Base-by-base conservation (phyloP, 2,797 vertebrate genomes). In the Phoebastria nigripes region DNA sequence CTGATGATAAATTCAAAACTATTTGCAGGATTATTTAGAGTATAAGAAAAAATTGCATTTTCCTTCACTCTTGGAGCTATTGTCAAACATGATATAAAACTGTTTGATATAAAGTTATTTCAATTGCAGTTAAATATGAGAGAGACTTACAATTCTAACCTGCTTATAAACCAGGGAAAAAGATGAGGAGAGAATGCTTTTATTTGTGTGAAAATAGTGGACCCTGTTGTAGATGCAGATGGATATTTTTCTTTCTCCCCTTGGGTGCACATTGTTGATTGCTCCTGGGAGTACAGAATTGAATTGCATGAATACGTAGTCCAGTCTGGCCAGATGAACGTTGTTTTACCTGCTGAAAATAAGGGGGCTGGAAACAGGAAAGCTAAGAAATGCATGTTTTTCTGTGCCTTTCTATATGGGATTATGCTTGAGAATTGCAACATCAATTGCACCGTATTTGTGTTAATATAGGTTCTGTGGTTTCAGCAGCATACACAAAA, bases 1-100 rank as follows among this genome's bases (percentile, higher is more conserved):
- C 90, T 91, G 82, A 76, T 90, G 82, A 87, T 66, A 86, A 91
- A 94, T 83, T 52, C 76, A 79, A 11, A 96, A 83, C 51, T 69
- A 74, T 94, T 88, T 94, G 62, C 35, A 35, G 70, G 49, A 58
- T 95, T 93, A 93, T 88, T 94, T 86, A 73, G 46, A 51, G 22
- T 28, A 31, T 22, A 47, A 72, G 29, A 46, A 58, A 80, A 79
- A 65, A 42, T 3, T 5, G 22, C 7, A 0, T 87, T 93, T 93
- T 80, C 29, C 21, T 87, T 87, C 51, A 51, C 12, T 81, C 33
- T 49, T 77, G 56, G 71, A 91, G 26, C 17, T 80, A 37, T 44
- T 61, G 49, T 80, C 55, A 95, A 52, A 66, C 2, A 3, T 28
- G 20, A 73, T 66, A 24, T 26, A 87, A 76, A 90, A 29, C 67